Percentiles rank a stretch among this genome's conserved stretches.
phyloP scores from a whole-genome alignment of 2,888 invertebrate species.

The Nomada fucata region DNA sequence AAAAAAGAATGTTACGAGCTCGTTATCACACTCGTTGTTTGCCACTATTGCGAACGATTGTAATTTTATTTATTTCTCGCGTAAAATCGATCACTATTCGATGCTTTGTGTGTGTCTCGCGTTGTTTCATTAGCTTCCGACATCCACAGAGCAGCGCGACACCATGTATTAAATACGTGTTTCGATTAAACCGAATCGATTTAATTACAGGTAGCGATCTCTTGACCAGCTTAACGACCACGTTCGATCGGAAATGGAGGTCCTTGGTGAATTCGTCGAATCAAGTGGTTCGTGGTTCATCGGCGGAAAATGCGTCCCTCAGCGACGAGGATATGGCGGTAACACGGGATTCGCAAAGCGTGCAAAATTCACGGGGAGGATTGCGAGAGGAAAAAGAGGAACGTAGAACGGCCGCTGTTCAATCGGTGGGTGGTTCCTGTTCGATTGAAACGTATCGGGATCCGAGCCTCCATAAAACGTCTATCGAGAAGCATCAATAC shows the following conservation, averaged over 20 bases:
- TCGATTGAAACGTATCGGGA: constrained; percentile 77
- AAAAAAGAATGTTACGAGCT: constrained; percentile 21
- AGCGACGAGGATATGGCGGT: constrained; percentile 69
- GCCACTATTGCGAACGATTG: constrained; percentile 18
- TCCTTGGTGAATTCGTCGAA: constrained; percentile 88
- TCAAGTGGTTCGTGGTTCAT: constrained; percentile 48
- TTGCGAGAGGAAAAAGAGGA: constrained; percentile 41
- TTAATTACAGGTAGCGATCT: constrained; percentile 91
- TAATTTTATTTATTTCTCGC: constrained; percentile 13
- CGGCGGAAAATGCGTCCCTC: constrained; percentile 65
- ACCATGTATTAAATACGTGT: not conserved
- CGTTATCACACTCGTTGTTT: constrained; percentile 39
- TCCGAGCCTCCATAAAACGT: constrained; percentile 80
- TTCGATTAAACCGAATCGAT: constrained; percentile 6
- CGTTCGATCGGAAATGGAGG: constrained; percentile 93
- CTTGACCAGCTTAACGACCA: constrained; percentile 92
- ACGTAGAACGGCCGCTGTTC: constrained; percentile 28
- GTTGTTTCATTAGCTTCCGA: constrained; percentile 41
- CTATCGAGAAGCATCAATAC: constrained; percentile 74
- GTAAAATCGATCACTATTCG: constrained; percentile 26
- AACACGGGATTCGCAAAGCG: constrained; percentile 10
- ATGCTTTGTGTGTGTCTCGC: constrained; percentile 69
- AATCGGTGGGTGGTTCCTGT: constrained; percentile 50
- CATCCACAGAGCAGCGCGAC: not conserved
- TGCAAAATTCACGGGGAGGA: constrained; percentile 1